Conservation (phyloP, 2,888 invertebrate genomes). For the Drosophila cognata region DNA sequence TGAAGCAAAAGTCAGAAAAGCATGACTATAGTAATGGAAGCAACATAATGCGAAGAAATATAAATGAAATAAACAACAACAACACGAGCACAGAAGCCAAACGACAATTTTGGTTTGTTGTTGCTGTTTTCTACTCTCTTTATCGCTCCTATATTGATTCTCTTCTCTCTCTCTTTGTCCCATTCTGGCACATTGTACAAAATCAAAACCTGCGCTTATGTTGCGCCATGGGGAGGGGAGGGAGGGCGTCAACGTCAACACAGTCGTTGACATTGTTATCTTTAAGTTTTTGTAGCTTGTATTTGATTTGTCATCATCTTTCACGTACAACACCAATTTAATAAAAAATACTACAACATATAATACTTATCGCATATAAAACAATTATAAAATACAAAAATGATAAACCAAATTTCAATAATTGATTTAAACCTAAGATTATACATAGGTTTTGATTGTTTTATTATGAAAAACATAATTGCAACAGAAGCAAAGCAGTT, state of each 20-base stretch:
- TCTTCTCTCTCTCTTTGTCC: slow-evolving; percentile 4
- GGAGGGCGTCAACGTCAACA: slow-evolving; percentile 30
- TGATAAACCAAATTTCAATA: not conserved
- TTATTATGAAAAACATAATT: not conserved
- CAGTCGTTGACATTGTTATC: slow-evolving; percentile 77
- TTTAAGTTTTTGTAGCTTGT: slow-evolving; percentile 45
- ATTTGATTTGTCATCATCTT: slow-evolving; percentile 60
- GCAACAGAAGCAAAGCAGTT: not conserved
- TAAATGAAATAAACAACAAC: slow-evolving; percentile 59
- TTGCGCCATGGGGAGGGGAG: not conserved
- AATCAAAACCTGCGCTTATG: slow-evolving; percentile 40
- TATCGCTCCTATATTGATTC: not conserved
- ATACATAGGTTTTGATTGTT: not conserved
- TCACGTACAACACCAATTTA: slow-evolving; percentile 3
- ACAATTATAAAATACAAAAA: not conserved
- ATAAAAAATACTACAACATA: not conserved
- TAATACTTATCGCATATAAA: not conserved
- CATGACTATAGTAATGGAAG: slow-evolving; percentile 33
- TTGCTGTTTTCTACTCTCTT: slow-evolving; percentile 16
- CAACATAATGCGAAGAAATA: slow-evolving; percentile 57
- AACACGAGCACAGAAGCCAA: slow-evolving; percentile 7
- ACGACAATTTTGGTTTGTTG: slow-evolving; percentile 36
- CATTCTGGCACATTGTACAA: slow-evolving; percentile 44
- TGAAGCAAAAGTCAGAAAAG: slow-evolving; percentile 26
- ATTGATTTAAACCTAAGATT: not conserved